Conservation (phyloP, 2,113 vertebrate species). For the Eira barbara region DNA sequence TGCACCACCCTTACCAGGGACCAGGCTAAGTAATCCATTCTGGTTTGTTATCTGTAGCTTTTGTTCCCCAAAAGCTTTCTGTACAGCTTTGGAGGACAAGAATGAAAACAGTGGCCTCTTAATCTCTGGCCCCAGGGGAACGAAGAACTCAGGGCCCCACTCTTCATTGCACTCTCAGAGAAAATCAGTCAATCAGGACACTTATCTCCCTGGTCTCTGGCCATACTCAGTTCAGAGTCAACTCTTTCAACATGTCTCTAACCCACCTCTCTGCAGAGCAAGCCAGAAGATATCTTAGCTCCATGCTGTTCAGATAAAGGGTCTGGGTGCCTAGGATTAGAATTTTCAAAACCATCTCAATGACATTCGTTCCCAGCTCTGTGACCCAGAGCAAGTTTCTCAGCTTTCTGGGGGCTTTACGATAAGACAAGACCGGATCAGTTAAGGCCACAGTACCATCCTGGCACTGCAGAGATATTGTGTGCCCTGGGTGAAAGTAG, state of each 20-base stretch:
- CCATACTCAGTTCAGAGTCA: not conserved
- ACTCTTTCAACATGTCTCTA: not conserved
- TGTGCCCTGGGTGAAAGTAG: not conserved
- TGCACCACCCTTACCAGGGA: too few species aligned
- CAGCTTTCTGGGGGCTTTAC: not conserved
- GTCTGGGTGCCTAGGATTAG: not conserved
- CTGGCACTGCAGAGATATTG: not conserved
- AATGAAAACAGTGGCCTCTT: too few species aligned
- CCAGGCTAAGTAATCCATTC: too few species aligned
- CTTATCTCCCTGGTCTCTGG: too few species aligned
- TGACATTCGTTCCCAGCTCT: not conserved
- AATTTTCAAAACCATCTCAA: not conserved
- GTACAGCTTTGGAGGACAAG: too few species aligned
- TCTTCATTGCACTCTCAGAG: too few species aligned
- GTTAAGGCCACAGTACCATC: not conserved
- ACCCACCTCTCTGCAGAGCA: not conserved
- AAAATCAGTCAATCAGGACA: too few species aligned
- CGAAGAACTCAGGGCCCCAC: too few species aligned
- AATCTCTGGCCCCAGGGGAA: too few species aligned
- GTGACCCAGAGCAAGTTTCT: not conserved
- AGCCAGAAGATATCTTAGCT: not conserved
- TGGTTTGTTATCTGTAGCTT: too few species aligned
- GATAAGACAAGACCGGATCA: not conserved
- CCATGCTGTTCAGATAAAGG: not conserved
- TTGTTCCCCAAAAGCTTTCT: too few species aligned